These are phyloP conservation scores for Plagodis dolabraria DNA, from an alignment of 2,888 invertebrate species.

Conservation along the genomic window DNA sequence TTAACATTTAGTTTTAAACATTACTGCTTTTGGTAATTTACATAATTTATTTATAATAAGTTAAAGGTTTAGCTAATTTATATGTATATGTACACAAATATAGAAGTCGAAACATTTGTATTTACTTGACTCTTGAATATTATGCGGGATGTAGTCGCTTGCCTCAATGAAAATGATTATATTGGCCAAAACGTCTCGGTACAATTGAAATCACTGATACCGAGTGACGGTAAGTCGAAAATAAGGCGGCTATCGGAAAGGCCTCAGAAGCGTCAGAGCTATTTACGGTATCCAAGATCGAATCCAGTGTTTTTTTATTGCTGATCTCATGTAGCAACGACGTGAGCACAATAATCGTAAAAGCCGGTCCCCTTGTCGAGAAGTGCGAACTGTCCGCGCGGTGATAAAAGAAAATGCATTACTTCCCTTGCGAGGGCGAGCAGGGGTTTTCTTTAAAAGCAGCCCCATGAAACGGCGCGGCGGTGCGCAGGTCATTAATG, in stretches of 20 bases:
- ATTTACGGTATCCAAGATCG: slow-evolving; percentile 57
- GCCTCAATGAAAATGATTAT: neutral
- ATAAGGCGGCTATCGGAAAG: slow-evolving; percentile 30
- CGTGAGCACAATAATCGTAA: slow-evolving; percentile 80
- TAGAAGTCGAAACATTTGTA: slow-evolving; percentile 3
- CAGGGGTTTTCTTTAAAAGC: slow-evolving; percentile 68
- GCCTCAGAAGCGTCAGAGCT: slow-evolving; percentile 36
- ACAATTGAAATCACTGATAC: slow-evolving; percentile 15
- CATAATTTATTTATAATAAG: slow-evolving; percentile 19
- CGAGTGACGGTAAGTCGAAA: slow-evolving; percentile 27
- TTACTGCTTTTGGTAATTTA: slow-evolving; percentile 12
- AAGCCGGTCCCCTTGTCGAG: slow-evolving; percentile 73
- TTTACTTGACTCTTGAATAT: neutral
- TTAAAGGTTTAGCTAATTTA: slow-evolving; percentile 16
- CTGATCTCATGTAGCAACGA: slow-evolving; percentile 68
- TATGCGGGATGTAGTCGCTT: neutral
- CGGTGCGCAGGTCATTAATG: slow-evolving; percentile 74
- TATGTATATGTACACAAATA: slow-evolving; percentile 10
- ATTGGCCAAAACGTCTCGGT: neutral
- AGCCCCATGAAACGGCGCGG: slow-evolving; percentile 77
- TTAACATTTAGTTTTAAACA: slow-evolving; percentile 1
- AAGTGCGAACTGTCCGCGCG: slow-evolving; percentile 77
- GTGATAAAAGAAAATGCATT: slow-evolving; percentile 84
- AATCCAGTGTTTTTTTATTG: slow-evolving; percentile 64
- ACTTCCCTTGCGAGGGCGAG: slow-evolving; percentile 71